These are phyloP conservation scores for Epinephelus lanceolatus DNA, from an alignment of 2,113 vertebrate genomes.

Conservation along the genomic window DNA sequence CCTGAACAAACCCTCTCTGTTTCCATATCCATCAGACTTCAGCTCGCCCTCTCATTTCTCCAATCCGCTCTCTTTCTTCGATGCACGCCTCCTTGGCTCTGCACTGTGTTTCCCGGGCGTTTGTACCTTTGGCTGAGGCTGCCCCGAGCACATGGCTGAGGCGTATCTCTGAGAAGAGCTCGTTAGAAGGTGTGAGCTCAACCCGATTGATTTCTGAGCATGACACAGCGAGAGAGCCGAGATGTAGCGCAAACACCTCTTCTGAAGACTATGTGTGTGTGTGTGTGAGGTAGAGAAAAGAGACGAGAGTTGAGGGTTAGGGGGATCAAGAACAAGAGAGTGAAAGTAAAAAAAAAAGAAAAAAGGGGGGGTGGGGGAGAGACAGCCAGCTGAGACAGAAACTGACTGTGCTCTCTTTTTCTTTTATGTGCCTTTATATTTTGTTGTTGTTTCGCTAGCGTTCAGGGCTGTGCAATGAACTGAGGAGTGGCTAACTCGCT, in stretches of 20 bases:
- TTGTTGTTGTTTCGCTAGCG: conserved; percentile 71
- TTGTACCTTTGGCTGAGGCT: conserved; percentile 58
- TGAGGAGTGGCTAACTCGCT: conserved; percentile 79
- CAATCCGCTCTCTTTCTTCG: conserved; percentile 21
- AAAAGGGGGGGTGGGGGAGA: neutral
- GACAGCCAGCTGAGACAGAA: conserved; percentile 50
- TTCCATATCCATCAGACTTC: conserved; percentile 57
- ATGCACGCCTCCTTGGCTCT: neutral
- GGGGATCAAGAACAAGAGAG: conserved; percentile 68
- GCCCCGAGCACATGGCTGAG: conserved; percentile 59
- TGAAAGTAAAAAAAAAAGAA: conserved; percentile 23
- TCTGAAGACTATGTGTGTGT: conserved; percentile 40
- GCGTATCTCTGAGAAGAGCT: conserved; percentile 71
- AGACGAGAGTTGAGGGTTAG: conserved; percentile 41
- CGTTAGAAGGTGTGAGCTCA: conserved; percentile 80
- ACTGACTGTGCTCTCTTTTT: conserved; percentile 55
- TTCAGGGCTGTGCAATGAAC: conserved; percentile 80
- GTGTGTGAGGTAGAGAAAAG: conserved; percentile 22
- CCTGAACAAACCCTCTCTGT: conserved; percentile 52
- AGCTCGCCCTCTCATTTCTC: conserved; percentile 51
- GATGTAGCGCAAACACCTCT: conserved; percentile 61
- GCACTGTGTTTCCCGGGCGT: conserved; percentile 21
- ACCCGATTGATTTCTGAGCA: conserved; percentile 80
- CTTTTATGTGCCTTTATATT: conserved; percentile 70
- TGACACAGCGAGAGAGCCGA: conserved; percentile 55